These are phyloP conservation scores for Hippopotamyrus pictus DNA, from an alignment of 2,797 vertebrate species.

Conservation along the genomic window DNA sequence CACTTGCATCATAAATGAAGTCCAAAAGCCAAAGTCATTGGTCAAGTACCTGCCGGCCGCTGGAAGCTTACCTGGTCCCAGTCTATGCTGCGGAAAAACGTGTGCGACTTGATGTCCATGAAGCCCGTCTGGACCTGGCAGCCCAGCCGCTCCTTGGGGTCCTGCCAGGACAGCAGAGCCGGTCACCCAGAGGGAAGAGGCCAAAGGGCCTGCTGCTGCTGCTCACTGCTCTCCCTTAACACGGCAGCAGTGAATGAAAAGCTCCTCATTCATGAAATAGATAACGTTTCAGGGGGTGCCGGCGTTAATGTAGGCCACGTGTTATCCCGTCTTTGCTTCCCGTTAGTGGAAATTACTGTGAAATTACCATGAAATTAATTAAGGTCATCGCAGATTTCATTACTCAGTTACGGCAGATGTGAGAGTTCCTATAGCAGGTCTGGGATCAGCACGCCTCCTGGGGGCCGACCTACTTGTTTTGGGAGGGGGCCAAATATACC, in stretches of 20 bases:
- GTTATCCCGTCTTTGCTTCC: neutral
- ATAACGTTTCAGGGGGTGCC: neutral
- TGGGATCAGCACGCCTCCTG: neutral
- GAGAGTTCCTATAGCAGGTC: neutral
- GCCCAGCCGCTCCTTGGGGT: constrained; percentile 94
- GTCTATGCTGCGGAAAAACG: constrained; percentile 97
- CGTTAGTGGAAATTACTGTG: constrained; percentile 7
- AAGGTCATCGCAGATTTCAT: constrained; percentile 8
- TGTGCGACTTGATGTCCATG: constrained; percentile 92
- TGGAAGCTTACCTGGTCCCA: constrained; percentile 90
- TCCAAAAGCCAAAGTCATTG: neutral
- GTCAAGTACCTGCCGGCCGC: neutral
- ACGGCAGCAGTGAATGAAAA: neutral
- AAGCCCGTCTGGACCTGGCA: constrained; percentile 91
- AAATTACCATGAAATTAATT: constrained; percentile 7
- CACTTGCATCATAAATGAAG: neutral
- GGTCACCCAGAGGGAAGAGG: constrained; percentile 17
- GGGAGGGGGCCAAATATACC: neutral
- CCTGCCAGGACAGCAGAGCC: constrained; percentile 60
- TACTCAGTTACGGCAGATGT: neutral
- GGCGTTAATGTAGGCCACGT: neutral
- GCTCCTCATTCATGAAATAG: constrained; percentile 4
- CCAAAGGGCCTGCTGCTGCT: too few relatives aligned
- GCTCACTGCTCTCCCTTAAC: neutral
- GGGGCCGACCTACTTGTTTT: neutral